Evolutionary conservation across 1,140 invertebrate species (phyloP).

Genomic region (Drosophila kepulauana): DNA sequence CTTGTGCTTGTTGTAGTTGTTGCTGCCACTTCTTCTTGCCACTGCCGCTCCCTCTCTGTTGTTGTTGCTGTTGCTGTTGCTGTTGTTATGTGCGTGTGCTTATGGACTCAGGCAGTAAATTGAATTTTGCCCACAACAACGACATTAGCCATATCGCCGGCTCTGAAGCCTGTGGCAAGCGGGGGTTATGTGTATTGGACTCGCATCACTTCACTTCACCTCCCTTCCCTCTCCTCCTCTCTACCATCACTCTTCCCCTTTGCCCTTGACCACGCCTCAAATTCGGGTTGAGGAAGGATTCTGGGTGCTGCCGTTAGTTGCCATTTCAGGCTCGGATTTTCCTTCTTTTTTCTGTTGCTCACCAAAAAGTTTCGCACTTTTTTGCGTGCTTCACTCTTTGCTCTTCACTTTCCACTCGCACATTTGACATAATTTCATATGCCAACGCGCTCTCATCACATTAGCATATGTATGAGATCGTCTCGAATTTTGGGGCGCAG

Average conservation of each 20-base stretch:
- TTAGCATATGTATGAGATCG: slow-evolving; percentile 63
- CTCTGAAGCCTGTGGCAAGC: slow-evolving; percentile 14
- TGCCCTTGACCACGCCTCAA: background rate
- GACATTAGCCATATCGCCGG: slow-evolving; percentile 75
- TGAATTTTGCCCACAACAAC: slow-evolving; percentile 81
- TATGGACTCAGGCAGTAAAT: slow-evolving; percentile 80
- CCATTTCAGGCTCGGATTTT: slow-evolving; percentile 10
- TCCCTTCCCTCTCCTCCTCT: too few relatives aligned
- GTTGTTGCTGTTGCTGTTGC: slow-evolving; percentile 2
- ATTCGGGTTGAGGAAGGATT: slow-evolving; percentile 1
- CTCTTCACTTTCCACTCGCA: background rate
- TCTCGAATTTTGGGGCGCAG: slow-evolving; percentile 4
- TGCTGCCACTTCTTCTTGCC: background rate
- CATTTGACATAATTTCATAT: slow-evolving; percentile 54
- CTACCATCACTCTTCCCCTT: background rate
- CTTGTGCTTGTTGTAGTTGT: slow-evolving; percentile 21
- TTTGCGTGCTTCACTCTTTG: background rate
- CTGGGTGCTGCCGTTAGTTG: background rate
- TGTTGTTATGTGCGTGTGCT: slow-evolving; percentile 46
- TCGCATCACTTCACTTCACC: too few relatives aligned
- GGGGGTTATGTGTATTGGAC: slow-evolving; percentile 36
- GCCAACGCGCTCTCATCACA: slow-evolving; percentile 46
- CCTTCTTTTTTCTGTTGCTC: background rate
- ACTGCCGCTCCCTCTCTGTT: background rate
- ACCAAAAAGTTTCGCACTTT: slow-evolving; percentile 11